Percentiles rank a stretch among this genome's conserved stretches.
Conservation (phyloP, 2,113 vertebrate species). For the Archocentrus centrarchus region DNA sequence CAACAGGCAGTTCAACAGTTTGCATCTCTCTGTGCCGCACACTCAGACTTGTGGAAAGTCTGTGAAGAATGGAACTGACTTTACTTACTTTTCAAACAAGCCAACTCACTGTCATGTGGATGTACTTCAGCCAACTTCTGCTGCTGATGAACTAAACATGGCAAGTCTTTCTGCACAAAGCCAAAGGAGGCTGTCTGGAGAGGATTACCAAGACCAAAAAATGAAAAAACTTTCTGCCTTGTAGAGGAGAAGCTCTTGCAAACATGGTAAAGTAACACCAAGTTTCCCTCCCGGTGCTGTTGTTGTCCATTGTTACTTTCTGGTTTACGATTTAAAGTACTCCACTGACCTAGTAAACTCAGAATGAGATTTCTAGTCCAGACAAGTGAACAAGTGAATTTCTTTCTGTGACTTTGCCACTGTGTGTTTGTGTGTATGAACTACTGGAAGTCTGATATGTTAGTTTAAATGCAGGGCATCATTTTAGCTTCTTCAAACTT, state of each 20-base stretch:
- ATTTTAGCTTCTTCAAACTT: not conserved
- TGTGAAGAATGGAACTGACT: conserved; percentile 52
- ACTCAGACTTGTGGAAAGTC: conserved; percentile 21
- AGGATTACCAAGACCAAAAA: conserved; percentile 51
- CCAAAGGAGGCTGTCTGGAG: conserved; percentile 39
- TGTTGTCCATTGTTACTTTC: conserved; percentile 9
- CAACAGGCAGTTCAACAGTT: conserved; percentile 65
- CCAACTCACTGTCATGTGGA: conserved; percentile 55
- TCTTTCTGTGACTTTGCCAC: conserved; percentile 30
- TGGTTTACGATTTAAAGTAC: conserved; percentile 18
- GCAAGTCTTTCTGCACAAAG: conserved; percentile 30
- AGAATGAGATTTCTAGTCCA: conserved; percentile 18
- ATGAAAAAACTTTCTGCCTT: conserved; percentile 55
- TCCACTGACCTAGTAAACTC: conserved; percentile 62
- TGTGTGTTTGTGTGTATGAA: conserved; percentile 17
- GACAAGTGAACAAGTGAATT: conserved; percentile 40
- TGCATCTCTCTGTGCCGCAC: conserved; percentile 26
- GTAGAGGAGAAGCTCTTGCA: conserved; percentile 43
- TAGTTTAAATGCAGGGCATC: not conserved
- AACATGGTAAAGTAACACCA: conserved; percentile 78
- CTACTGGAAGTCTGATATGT: not conserved
- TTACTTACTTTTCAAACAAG: conserved; percentile 22
- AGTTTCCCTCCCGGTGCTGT: not conserved
- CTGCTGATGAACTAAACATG: conserved; percentile 62
- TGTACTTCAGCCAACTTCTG: conserved; percentile 29